Evolutionary conservation across 1,140 invertebrate species (phyloP).

Genomic region (Batillaria attramentaria): DNA sequence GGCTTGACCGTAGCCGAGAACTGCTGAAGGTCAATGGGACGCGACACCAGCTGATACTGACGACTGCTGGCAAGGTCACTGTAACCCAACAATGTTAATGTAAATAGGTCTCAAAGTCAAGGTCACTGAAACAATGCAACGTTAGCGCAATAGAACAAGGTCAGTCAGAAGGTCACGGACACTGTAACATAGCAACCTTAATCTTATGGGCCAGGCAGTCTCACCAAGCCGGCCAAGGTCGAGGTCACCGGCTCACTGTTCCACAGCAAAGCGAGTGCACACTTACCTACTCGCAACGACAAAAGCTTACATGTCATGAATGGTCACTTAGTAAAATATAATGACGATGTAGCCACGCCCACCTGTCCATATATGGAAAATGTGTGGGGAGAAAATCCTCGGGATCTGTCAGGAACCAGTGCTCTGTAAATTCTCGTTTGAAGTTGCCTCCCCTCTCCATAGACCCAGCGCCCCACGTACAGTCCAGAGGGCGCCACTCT

Average conservation of each 20-base stretch:
- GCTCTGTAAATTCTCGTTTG: conserved; percentile 54
- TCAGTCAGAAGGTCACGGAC: background rate
- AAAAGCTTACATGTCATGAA: background rate
- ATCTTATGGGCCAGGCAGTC: background rate
- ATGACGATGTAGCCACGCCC: background rate
- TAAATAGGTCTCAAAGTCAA: background rate
- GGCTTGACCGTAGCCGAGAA: no score
- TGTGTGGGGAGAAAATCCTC: conserved; percentile 73
- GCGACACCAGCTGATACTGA: background rate
- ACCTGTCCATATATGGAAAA: conserved; percentile 69
- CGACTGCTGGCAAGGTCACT: background rate
- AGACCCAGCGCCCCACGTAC: conserved; percentile 72
- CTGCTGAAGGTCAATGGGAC: no score
- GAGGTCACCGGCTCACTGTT: background rate
- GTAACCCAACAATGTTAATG: background rate
- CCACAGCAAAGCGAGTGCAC: background rate
- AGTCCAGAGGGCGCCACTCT: conserved; percentile 62
- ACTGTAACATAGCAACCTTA: background rate
- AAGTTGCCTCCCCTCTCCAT: conserved; percentile 50
- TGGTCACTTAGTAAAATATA: background rate
- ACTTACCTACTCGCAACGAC: background rate
- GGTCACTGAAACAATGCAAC: background rate
- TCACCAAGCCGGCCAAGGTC: no score
- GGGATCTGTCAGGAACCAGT: conserved; percentile 74
- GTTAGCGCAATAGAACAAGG: background rate